phyloP scores from a whole-genome alignment of 2,888 invertebrate species.

The Bellardia pandia region DNA sequence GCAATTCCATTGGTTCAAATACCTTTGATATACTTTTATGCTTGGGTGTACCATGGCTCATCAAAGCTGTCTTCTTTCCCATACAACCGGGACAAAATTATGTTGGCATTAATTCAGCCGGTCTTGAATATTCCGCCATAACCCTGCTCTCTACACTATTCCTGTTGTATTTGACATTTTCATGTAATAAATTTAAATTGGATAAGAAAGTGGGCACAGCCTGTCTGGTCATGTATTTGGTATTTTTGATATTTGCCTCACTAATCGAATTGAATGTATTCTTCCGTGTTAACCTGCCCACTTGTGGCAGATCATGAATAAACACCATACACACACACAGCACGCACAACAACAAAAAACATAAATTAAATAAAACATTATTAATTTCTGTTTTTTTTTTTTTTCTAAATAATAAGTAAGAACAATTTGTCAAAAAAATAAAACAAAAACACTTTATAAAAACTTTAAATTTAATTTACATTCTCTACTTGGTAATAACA shows the following conservation, averaged over 20 bases:
- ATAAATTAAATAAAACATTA: slow-evolving; percentile 33
- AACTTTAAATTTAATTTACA: neutral
- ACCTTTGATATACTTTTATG: slow-evolving; percentile 95
- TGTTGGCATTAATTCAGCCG: slow-evolving; percentile 95
- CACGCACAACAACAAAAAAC: neutral
- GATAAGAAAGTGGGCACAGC: slow-evolving; percentile 93
- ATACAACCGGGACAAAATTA: slow-evolving; percentile 91
- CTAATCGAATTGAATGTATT: slow-evolving; percentile 97
- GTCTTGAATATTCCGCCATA: slow-evolving; percentile 95
- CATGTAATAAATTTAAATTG: slow-evolving; percentile 93
- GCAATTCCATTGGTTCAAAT: slow-evolving; percentile 95
- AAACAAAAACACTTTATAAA: slow-evolving; percentile 8
- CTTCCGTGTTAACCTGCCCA: slow-evolving; percentile 95
- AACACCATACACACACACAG: slow-evolving; percentile 41
- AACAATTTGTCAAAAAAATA: slow-evolving; percentile 18
- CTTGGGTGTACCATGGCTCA: slow-evolving; percentile 94
- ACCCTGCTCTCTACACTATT: slow-evolving; percentile 93
- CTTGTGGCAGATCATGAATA: slow-evolving; percentile 88
- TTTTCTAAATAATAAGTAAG: slow-evolving; percentile 42
- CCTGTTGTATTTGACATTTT: slow-evolving; percentile 92
- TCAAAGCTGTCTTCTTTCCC: slow-evolving; percentile 93
- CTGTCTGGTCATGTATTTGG: slow-evolving; percentile 93
- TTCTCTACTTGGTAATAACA: slow-evolving; percentile 14
- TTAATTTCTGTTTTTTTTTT: slow-evolving; percentile 24
- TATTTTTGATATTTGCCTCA: slow-evolving; percentile 94